Evolutionary conservation across 35 echinoderm and acorn worm genomes (phyloP).

Genomic region (Ophiothrix spiculata): DNA sequence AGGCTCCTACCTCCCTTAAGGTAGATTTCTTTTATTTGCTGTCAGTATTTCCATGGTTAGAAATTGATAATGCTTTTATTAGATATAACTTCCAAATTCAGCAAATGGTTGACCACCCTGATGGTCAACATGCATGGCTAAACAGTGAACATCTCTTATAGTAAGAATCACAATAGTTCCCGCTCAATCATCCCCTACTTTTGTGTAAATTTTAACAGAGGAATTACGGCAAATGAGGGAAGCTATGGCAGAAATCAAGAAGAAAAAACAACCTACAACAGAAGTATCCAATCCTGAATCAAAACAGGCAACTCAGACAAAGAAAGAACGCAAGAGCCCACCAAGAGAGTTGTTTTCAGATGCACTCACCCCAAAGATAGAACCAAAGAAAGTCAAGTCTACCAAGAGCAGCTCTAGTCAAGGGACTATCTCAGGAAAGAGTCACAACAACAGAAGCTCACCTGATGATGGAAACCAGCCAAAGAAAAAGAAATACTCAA

Average conservation of each 20-base stretch:
- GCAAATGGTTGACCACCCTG: no score
- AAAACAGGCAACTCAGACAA: neutral
- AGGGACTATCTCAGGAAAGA: neutral
- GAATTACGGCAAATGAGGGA: conserved; percentile 50
- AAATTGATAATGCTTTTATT: no score
- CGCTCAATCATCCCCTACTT: no score
- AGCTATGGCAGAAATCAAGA: conserved; percentile 35
- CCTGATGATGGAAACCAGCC: neutral
- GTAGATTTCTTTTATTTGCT: no score
- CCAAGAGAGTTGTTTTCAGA: conserved; percentile 59
- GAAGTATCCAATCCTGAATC: no score
- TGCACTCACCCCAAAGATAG: conserved; percentile 16
- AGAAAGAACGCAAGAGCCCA: neutral
- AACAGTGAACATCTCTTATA: no score
- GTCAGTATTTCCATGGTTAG: no score
- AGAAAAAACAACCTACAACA: neutral
- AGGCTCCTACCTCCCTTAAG: no score
- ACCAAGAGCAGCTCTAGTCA: neutral
- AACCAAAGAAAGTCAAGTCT: neutral
- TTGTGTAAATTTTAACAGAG: conserved; percentile 26
- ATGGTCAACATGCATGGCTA: no score
- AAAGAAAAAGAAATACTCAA: conserved; percentile 7
- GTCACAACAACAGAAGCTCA: neutral
- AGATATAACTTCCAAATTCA: no score
- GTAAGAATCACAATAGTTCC: no score